phyloP scores from a whole-genome alignment of 1,140 invertebrate species.

The Eulimnadia texana region DNA sequence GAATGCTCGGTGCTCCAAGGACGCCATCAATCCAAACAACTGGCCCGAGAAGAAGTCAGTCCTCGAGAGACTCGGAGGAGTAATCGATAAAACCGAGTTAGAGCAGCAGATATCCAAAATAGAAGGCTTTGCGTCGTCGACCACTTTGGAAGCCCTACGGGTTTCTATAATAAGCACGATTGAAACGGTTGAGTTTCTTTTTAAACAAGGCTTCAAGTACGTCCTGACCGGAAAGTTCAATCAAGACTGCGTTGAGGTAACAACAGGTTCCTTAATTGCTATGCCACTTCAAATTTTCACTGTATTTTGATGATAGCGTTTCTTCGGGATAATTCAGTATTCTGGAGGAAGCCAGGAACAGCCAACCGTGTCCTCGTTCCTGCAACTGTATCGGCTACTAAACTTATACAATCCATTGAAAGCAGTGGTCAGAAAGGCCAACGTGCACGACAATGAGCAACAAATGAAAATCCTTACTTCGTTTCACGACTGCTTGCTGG shows the following conservation, averaged over 20 bases:
- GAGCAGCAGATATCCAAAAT: neutral
- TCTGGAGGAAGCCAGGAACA: neutral
- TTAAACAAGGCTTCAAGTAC: neutral
- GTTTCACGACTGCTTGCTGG: neutral
- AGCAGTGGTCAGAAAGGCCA: neutral
- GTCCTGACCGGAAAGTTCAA: slow-evolving; percentile 1
- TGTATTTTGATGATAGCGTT: neutral
- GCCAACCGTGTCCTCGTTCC: neutral
- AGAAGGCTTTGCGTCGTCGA: neutral
- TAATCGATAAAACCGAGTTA: neutral
- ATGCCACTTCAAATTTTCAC: neutral
- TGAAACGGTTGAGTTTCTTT: neutral
- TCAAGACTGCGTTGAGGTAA: slow-evolving; percentile 4
- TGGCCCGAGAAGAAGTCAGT: neutral
- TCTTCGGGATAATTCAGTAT: neutral
- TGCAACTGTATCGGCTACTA: neutral
- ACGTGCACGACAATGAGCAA: neutral
- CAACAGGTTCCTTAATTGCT: neutral
- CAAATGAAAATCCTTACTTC: neutral
- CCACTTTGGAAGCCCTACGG: neutral
- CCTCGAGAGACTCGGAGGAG: neutral
- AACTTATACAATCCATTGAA: neutral
- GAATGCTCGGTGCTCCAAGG: neutral
- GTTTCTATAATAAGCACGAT: neutral
- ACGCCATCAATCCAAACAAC: neutral